Evolutionary conservation across 2,113 vertebrate genomes (phyloP), one percentile per base, ranked within the genome.

Genomic region (Festucalex cinctus): DNA sequence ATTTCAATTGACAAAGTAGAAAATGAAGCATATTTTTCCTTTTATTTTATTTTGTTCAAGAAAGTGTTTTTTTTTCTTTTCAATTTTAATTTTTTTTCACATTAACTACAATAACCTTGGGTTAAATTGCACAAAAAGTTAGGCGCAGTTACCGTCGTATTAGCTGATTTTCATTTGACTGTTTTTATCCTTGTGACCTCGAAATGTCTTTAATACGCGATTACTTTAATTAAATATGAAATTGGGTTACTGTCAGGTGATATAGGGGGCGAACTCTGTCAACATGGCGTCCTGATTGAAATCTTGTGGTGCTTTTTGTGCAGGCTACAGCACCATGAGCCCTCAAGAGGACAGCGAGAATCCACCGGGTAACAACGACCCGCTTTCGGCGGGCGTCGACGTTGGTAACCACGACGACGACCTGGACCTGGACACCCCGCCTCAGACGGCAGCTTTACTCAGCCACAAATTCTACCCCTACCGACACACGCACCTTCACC

Each of bases 311-410:
- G 12, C 16, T 46, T 8, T 53, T 48, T 71, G 37, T 71, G 37
- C 77, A 99, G 97, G 97, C 43, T 99, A 99, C 86, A 99, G 97
- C 86, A 99, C 97, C 24, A 99, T 99, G 97, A 99, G 97, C 72
- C 97, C 97, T 0, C 97, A 99, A 87, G 97, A 99, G 73, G 97
- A 99, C 91, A 99, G 97, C 0, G 97, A 99, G 82, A 99, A 98
- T 73, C 96, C 97, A 0, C 96, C 97, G 0, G 92, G 96, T 83
- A 98, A 95, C 73, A 98, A 93, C 0, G 96, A 99, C 86, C 97
- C 96, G 0, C 80, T 98, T 7, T 96, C 96, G 0, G 97, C 97
- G 0, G 95, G 97, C 0, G 96, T 98, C 0, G 96, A 98, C 0
- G 95, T 98, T 6, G 94, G 96, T 0, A 94, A 94, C 87, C 97